A percentile compares a stretch with the other conserved stretches of the same genome.
phyloP scores from a whole-genome alignment of 2,888 invertebrate species.

The Teleogryllus oceanicus region DNA sequence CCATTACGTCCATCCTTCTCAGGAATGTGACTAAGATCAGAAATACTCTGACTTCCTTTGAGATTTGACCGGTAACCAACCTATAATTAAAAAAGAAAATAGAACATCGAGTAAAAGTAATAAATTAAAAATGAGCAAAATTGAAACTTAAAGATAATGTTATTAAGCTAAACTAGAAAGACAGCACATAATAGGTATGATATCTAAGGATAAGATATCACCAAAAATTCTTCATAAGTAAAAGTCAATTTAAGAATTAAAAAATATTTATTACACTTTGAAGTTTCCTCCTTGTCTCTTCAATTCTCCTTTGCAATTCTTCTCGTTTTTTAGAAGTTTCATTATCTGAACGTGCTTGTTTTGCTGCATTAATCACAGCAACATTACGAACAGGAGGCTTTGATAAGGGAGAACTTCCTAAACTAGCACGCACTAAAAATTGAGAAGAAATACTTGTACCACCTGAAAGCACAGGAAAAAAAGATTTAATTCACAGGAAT shows the following conservation, averaged over 20 bases:
- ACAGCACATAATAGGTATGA: too few species aligned
- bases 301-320: constrained; percentile 75
- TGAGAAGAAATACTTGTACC: constrained; percentile 42
- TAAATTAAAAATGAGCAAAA: not conserved
- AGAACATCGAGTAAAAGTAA: constrained; percentile 20
- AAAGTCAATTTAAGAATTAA: too few species aligned
- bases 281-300: constrained; percentile 76
- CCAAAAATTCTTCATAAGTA: too few species aligned
- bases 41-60: constrained; percentile 81
- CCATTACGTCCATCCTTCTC: constrained; percentile 50
- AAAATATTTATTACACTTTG: constrained; percentile 68
- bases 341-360: constrained; percentile 57
- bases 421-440: constrained; percentile 28
- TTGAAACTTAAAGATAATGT: too few species aligned
- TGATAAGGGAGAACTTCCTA: constrained; percentile 39
- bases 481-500: constrained; percentile 18
- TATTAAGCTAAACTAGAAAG: too few species aligned
- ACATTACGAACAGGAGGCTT: constrained; percentile 48
- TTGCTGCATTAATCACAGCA: constrained; percentile 55
- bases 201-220: too few species aligned
- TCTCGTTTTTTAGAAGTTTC: constrained; percentile 66
- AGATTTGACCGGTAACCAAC: constrained; percentile 74
- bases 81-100: constrained; percentile 47
- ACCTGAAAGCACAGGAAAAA: constrained; percentile 24
- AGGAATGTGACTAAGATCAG: constrained; percentile 72